Conservation (phyloP, 2,113 vertebrate species). For the Seriola dumerili region DNA sequence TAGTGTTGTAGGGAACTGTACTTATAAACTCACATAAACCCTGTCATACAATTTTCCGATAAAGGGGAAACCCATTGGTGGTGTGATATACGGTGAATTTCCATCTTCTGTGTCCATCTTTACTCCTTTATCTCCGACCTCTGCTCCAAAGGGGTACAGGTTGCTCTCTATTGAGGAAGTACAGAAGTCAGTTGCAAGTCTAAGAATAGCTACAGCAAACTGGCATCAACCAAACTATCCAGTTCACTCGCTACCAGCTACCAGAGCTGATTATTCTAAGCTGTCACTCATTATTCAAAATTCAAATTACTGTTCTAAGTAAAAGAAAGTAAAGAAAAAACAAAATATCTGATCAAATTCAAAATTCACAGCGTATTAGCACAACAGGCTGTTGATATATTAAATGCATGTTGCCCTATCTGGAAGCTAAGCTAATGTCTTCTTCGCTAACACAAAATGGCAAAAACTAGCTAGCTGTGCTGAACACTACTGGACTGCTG, state of each 20-base stretch:
- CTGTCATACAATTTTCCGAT: slow-evolving; percentile 82
- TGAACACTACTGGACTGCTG: neutral
- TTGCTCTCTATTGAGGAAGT: slow-evolving; percentile 76
- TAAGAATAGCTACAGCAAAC: neutral
- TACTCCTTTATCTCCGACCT: slow-evolving; percentile 80
- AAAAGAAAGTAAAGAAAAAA: too few species aligned
- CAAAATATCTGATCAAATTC: too few species aligned
- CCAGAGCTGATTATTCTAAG: neutral
- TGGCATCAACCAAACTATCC: neutral
- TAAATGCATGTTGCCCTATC: neutral
- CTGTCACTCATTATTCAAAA: neutral
- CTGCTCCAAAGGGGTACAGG: slow-evolving; percentile 84
- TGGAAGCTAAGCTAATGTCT: neutral
- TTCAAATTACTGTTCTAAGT: neutral
- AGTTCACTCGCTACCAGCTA: neutral
- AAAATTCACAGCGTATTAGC: neutral
- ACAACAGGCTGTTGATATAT: neutral
- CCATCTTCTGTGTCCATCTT: slow-evolving; percentile 77
- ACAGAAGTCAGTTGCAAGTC: slow-evolving; percentile 25
- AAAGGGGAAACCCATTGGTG: slow-evolving; percentile 82
- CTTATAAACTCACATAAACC: slow-evolving; percentile 83
- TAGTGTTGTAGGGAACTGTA: neutral
- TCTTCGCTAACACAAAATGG: neutral
- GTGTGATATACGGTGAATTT: slow-evolving; percentile 86
- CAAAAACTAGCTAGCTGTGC: neutral